A percentile compares a stretch with the other conserved stretches of the same genome.
phyloP scores from a whole-genome alignment of 2,113 vertebrate genomes.

The Myiozetetes cayanensis region DNA sequence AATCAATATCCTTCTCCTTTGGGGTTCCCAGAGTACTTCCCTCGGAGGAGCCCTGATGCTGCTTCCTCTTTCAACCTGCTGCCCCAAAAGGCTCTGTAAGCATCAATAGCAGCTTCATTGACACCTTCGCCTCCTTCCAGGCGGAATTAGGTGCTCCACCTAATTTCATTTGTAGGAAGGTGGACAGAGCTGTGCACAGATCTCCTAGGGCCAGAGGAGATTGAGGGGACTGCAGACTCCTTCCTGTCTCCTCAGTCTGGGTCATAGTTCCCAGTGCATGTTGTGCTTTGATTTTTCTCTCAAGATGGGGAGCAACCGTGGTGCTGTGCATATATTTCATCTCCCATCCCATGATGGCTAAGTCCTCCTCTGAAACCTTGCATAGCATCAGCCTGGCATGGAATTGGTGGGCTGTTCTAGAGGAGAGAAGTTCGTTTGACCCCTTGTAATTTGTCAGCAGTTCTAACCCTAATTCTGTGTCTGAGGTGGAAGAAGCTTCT shows the following conservation, averaged over 20 bases:
- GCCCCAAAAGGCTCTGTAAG: background rate
- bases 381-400: background rate
- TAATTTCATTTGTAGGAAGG: background rate
- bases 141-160: background rate
- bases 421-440: background rate
- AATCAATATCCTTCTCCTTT: background rate
- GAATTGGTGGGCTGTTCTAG: background rate
- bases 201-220: background rate
- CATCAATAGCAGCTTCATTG: background rate
- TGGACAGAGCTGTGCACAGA: background rate
- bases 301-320: fast-evolving
- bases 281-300: background rate
- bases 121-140: background rate
- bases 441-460: background rate
- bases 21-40: background rate
- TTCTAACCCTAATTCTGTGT: background rate
- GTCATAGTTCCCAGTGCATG: background rate
- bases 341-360: no score
- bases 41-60: background rate
- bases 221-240: background rate
- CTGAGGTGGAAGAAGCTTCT: background rate
- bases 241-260: background rate
- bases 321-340: background rate
- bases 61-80: background rate
- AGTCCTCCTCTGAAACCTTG: background rate